phyloP scores from a whole-genome alignment of 1,140 invertebrate species.

The Archivesica marissinica region DNA sequence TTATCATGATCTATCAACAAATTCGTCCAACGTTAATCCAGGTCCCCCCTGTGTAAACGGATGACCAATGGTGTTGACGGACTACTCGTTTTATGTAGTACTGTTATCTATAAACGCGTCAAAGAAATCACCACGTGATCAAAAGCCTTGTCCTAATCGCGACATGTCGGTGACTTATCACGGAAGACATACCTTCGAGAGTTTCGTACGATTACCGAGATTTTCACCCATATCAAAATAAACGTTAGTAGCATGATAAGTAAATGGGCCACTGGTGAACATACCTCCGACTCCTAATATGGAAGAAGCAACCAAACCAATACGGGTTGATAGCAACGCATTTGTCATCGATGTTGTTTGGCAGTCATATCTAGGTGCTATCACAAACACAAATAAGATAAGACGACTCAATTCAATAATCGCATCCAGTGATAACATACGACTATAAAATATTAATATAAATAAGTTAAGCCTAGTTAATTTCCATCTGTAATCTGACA shows the following conservation, averaged over 20 bases:
- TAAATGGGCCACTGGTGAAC: conserved; percentile 25
- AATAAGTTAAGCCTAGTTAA: too few species aligned
- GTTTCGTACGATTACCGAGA: neutral
- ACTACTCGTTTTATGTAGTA: neutral
- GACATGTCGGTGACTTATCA: neutral
- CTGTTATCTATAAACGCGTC: neutral
- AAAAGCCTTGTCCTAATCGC: neutral
- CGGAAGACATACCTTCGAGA: conserved; percentile 1
- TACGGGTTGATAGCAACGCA: neutral
- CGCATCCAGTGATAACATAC: too few species aligned
- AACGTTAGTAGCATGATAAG: conserved; percentile 3
- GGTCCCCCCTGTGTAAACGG: too few species aligned
- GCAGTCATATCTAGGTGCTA: conserved; percentile 3
- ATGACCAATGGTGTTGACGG: too few species aligned
- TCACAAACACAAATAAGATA: conserved; percentile 38
- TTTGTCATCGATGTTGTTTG: neutral
- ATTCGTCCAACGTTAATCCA: too few species aligned
- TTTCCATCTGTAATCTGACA: too few species aligned
- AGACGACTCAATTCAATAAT: too few species aligned
- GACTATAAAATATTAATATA: too few species aligned
- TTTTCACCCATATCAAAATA: conserved; percentile 9
- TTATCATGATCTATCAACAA: too few species aligned
- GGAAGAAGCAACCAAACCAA: conserved; percentile 7
- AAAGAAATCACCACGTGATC: neutral
- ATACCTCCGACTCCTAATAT: conserved; percentile 25